Evolutionary conservation across 35 echinoderm and acorn worm species (phyloP), one percentile per base, ranked within the genome.

Genomic region (Apostichopus californicus): DNA sequence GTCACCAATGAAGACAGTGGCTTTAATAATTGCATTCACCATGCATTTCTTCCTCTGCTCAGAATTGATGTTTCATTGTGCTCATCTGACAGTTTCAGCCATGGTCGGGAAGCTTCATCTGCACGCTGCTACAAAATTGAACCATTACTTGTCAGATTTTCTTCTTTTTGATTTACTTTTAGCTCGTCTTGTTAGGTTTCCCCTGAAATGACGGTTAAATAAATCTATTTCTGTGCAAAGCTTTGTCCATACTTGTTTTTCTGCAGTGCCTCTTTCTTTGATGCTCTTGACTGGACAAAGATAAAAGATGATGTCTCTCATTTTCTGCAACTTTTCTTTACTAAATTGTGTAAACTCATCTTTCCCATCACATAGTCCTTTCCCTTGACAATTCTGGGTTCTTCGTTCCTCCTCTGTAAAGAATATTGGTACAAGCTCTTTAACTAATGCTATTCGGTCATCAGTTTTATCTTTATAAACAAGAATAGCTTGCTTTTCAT

Each of bases 211-310:
- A 5, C 80, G 12, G 52, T 83, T 83, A 9, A 57, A 20, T 83
- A 56, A 56, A 83, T 83, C 80, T 56, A 83, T 83, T 20, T 56
- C 80, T n/a, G 14, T 7, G 8, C 80, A 83, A 54, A 83, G 56
- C n/a, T 17, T 54, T 57, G 60, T 83, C 80, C 80, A 83, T 56
- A 60, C 80, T 18, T 20, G n/a, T 17, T 83, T 55, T 56, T 83
- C 80, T 8, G 59, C 53, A n/a, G 8, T 83, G 60, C 5, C 13
- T 57, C 18, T 83, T 57, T 83, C 80, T 3, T 83, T 21, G 56
- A 56, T 57, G 7, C 53, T 83, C 8, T 21, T 83, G 18, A 83
- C 56, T 34, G 80, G 80, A 83, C 80, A 83, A 8, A 83, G 80
- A 18, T 83, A 56, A 56, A 83, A 83, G 53, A 21, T 83, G 23